Base-by-base conservation (phyloP, 35 echinoderm and acorn worm species). In the Diadema setosum region DNA sequence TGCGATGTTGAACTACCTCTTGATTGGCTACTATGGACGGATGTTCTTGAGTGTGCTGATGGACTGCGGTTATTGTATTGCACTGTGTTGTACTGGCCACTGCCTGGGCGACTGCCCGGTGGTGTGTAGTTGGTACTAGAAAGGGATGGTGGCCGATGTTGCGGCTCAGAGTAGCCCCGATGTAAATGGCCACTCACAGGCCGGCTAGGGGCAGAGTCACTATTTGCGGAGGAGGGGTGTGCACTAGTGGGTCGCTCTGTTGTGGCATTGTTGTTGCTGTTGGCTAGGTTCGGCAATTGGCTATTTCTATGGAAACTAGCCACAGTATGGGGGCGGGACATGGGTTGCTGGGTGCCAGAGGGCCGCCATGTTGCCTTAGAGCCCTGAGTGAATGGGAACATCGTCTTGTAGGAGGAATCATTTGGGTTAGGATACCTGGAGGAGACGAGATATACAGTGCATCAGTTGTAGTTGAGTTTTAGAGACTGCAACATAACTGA, bases 301-400 rank as follows among this genome's bases (percentile, higher is more conserved):
- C 90, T 82, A 24, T 84, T 65, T 2, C 61, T 45, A 26, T 89
- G 46, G 92, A 82, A 94, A 29, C 84, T 27, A 21, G 86, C 86
- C 2, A 94, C 92, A 64, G 92, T 94, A 69, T 94, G 92, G 49
- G 92, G 92, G 52, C 92, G 86, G 39, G 46, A 56, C 2, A 75
- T 14, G 59, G 31, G 46, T 23, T 39, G 40, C 24, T 78, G 35
- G 2, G 15, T 9, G 14, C 39, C 39, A 2, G 33, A 18, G 33
- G 73, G 3, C 37, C 73, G 73, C 73, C 39, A 44, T 3, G 27
- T 24, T 41, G 36, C 23, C 32, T 89, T 89, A 29, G 39, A 58
- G 55, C 50, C 78, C 32, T 81, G 87, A 30, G 87, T 85, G 33
- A 84, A 85, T 9, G 87, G 87, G 42, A 92, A 92, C 46, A 39